Evolutionary conservation across 2,113 vertebrate genomes (phyloP), one percentile per base, ranked within the genome.

Genomic region (Triplophysa dalaica): DNA sequence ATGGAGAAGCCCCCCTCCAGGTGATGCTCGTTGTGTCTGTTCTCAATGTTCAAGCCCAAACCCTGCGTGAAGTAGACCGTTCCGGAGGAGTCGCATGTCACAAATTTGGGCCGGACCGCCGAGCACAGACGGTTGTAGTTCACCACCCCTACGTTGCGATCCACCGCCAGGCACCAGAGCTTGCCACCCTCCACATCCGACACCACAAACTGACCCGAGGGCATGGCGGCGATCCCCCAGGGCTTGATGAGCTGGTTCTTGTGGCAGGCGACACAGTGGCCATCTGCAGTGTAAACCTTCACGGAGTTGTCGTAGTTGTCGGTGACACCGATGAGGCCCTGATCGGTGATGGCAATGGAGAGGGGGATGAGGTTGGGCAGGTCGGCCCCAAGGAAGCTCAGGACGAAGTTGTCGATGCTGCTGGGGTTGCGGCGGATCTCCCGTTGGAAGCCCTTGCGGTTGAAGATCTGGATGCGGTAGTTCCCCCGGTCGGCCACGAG

Each of bases 271-370:
- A 99, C 93, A 0, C 96, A 99, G 19, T 97, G 94, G 6, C 97
- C 97, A 0, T 98, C 96, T 85, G 97, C 91, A 17, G 96, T 98
- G 87, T 99, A 99, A 2, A 99, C 94, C 87, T 99, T 99, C 33
- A 99, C 94, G 0, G 97, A 99, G 85, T 98, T 98, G 83, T 99
- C 97, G 0, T 97, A 97, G 91, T 96, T 98, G 87, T 99, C 97
- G 0, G 96, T 99, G 85, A 99, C 93, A 0, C 97, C 97, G 1
- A 99, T 98, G 68, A 99, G 90, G 26, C 97, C 97, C 0, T 97
- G 95, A 78, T 94, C 92, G 48, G 96, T 98, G 90, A 99, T 96
- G 60, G 97, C 97, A 70, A 99, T 95, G 0, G 95, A 97, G 45
- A 99, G 90, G 0, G 97, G 97, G 6, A 96, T 94, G 78, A 99